phyloP scores from a whole-genome alignment of 2,888 invertebrate species.

The Trypoxylon attenuatum region DNA sequence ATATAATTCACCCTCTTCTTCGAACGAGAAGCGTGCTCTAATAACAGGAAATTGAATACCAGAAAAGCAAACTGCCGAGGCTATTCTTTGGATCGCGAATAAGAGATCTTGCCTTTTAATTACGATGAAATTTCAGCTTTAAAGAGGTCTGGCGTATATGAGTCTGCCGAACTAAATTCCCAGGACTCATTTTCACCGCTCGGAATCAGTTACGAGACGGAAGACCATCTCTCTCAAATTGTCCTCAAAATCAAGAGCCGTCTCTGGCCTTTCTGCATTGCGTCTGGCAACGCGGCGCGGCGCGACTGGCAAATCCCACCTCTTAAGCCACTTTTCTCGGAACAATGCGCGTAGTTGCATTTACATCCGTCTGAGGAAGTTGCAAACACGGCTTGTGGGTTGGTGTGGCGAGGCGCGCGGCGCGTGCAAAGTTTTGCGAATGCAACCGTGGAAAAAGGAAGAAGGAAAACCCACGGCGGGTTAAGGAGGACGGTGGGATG shows the following conservation, averaged over 20 bases:
- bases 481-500: background rate
- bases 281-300: background rate
- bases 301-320: background rate
- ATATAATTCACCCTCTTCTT: slow-evolving; percentile 15
- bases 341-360: background rate
- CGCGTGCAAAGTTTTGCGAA: slow-evolving; percentile 1
- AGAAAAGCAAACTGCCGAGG: slow-evolving; percentile 29
- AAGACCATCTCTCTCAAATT: background rate
- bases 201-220: background rate
- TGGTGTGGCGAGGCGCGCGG: background rate
- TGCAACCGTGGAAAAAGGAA: background rate
- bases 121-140: slow-evolving; percentile 5
- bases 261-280: background rate
- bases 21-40: background rate
- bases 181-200: background rate
- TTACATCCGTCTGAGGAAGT: background rate
- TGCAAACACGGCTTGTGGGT: background rate
- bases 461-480: background rate
- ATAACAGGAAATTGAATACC: slow-evolving; percentile 45
- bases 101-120: slow-evolving; percentile 3
- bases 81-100: slow-evolving; percentile 20
- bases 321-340: background rate
- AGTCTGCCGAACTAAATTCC: background rate
- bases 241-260: background rate
- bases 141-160: background rate